Conservation (phyloP, 2,113 vertebrate genomes). For the Corydoras sp. region DNA sequence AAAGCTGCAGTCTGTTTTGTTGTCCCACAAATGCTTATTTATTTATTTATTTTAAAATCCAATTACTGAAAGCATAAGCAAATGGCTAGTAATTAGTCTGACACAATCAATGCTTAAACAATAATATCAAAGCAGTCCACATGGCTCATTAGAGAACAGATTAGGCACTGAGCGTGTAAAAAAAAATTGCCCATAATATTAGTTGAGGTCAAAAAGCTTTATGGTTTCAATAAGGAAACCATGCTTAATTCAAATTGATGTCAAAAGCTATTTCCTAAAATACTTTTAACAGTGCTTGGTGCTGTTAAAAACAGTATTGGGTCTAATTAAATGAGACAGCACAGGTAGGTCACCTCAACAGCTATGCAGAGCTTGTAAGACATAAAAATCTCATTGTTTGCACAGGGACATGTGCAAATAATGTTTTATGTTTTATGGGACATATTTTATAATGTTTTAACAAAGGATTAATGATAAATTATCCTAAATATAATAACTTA, state of each 20-base stretch:
- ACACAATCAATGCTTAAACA: background rate
- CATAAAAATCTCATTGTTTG: no score
- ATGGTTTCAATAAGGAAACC: background rate
- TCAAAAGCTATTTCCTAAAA: background rate
- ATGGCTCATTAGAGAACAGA: background rate
- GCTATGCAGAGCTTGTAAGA: no score
- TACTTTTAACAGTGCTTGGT: background rate
- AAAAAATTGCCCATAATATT: background rate
- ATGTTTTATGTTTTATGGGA: no score
- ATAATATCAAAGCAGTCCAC: background rate
- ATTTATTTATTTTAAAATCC: background rate
- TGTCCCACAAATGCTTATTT: background rate
- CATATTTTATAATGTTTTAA: no score
- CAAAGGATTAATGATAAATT: no score
- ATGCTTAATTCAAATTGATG: background rate
- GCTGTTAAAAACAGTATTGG: no score
- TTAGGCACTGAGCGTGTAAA: background rate
- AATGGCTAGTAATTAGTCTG: background rate
- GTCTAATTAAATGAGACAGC: no score
- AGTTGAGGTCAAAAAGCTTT: background rate
- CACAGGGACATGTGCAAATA: no score
- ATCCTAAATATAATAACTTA: no score
- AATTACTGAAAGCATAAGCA: background rate
- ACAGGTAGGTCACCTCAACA: no score
- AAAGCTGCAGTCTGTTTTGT: background rate